Conservation (phyloP, 2,797 vertebrate genomes). For the Chloroceryle amazona region DNA sequence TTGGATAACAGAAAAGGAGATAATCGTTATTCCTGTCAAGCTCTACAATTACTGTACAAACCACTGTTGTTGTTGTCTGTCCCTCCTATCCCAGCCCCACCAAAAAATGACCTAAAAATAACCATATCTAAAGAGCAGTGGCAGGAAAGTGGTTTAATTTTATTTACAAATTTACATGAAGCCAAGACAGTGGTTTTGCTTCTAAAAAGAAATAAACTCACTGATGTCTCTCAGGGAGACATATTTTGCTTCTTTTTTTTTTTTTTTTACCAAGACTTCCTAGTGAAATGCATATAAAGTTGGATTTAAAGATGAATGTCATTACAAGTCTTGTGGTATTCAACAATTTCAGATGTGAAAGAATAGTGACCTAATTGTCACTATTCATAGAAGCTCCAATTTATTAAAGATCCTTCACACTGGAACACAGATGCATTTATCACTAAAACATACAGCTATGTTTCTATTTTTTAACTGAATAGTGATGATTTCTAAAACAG, state of each 20-base stretch:
- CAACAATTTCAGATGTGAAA: constrained; percentile 14
- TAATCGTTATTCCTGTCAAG: neutral
- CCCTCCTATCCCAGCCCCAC: neutral
- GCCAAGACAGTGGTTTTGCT: neutral
- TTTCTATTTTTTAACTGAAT: neutral
- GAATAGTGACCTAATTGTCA: constrained; percentile 2
- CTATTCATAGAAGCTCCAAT: neutral
- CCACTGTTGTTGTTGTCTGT: neutral
- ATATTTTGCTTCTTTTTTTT: neutral
- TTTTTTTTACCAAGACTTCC: neutral
- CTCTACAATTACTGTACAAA: neutral
- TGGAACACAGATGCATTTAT: neutral
- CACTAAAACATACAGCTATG: neutral
- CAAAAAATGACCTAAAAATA: neutral
- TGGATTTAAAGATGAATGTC: neutral
- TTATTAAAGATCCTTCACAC: neutral
- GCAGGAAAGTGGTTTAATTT: neutral
- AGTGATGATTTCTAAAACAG: neutral
- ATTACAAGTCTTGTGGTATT: neutral
- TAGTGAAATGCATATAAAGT: neutral
- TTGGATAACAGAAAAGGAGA: neutral
- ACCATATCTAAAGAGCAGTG: neutral
- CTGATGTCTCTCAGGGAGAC: neutral
- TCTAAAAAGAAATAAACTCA: neutral
- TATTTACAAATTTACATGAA: neutral